These are phyloP conservation scores for Mamestra configurata DNA, from an alignment of 1,140 invertebrate genomes.

Conservation along the genomic window DNA sequence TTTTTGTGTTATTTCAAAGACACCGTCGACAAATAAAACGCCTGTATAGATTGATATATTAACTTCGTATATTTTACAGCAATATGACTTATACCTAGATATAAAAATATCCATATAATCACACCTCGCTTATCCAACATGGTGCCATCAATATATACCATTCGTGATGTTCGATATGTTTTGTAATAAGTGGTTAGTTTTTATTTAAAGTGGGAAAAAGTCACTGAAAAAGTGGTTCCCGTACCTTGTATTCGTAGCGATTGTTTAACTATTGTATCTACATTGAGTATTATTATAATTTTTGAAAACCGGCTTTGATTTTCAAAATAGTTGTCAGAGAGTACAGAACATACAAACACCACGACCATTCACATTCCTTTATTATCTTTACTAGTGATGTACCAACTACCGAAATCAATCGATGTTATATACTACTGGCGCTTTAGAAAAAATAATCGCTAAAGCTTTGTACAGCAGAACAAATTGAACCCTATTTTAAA, in stretches of 20 bases:
- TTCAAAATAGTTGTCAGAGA: background rate
- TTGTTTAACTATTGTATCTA: no score
- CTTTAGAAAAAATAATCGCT: background rate
- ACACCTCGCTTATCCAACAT: slow-evolving; percentile 54
- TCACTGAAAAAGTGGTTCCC: no score
- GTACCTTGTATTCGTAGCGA: no score
- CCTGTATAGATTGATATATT: slow-evolving; percentile 69
- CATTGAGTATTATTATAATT: no score
- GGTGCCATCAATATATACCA: slow-evolving; percentile 60
- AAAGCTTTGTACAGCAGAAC: slow-evolving; percentile 31
- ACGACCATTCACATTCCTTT: slow-evolving; percentile 36
- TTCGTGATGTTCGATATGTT: slow-evolving; percentile 46
- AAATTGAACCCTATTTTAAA: background rate
- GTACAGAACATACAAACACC: slow-evolving; percentile 18
- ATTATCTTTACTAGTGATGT: slow-evolving; percentile 36
- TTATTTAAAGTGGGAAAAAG: no score
- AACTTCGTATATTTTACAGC: slow-evolving; percentile 81
- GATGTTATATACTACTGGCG: slow-evolving; percentile 21
- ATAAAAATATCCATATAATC: slow-evolving; percentile 81
- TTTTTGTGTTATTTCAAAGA: background rate
- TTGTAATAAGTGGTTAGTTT: no score
- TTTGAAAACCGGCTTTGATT: background rate
- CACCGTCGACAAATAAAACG: slow-evolving; percentile 59
- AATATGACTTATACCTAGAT: slow-evolving; percentile 81
- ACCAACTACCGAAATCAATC: slow-evolving; percentile 30